Conservation (phyloP, 2,888 invertebrate genomes). For the Caenorhabditis panamensis region DNA sequence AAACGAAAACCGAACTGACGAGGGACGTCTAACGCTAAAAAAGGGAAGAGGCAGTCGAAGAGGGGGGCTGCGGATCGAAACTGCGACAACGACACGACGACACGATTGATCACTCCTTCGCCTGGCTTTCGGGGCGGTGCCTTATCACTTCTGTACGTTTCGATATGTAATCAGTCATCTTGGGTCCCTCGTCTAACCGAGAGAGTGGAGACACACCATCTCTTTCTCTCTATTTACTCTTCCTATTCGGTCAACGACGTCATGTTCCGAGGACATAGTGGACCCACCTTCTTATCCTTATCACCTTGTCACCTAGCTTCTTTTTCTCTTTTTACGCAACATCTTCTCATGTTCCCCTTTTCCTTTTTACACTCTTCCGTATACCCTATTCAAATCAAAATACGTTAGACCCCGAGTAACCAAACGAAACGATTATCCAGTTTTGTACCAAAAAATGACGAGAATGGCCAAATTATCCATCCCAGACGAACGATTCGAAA, state of each 20-base stretch:
- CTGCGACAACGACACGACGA: slow-evolving; percentile 11
- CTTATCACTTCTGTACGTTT: slow-evolving; percentile 44
- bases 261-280: slow-evolving; percentile 18
- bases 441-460: slow-evolving; percentile 2
- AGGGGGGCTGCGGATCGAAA: slow-evolving; percentile 37
- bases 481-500: slow-evolving; percentile 13
- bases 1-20: slow-evolving; percentile 47
- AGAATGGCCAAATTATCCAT: slow-evolving; percentile 16
- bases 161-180: slow-evolving; percentile 34
- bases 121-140: slow-evolving; percentile 30
- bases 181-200: slow-evolving; percentile 20
- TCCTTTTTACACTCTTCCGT: not conserved
- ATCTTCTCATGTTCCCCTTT: slow-evolving; percentile 23
- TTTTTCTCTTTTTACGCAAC: slow-evolving; percentile 36
- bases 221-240: slow-evolving; percentile 30
- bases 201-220: slow-evolving; percentile 8
- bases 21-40: not conserved
- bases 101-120: slow-evolving; percentile 39
- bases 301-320: slow-evolving; percentile 20
- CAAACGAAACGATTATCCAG: slow-evolving; percentile 36
- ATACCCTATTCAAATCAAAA: not conserved
- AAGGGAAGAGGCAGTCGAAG: not conserved
- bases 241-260: slow-evolving; percentile 45
- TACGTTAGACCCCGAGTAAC: slow-evolving; percentile 11
- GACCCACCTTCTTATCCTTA: slow-evolving; percentile 1